Conservation (phyloP, 2,113 vertebrate species). For the Antigone vipio region DNA sequence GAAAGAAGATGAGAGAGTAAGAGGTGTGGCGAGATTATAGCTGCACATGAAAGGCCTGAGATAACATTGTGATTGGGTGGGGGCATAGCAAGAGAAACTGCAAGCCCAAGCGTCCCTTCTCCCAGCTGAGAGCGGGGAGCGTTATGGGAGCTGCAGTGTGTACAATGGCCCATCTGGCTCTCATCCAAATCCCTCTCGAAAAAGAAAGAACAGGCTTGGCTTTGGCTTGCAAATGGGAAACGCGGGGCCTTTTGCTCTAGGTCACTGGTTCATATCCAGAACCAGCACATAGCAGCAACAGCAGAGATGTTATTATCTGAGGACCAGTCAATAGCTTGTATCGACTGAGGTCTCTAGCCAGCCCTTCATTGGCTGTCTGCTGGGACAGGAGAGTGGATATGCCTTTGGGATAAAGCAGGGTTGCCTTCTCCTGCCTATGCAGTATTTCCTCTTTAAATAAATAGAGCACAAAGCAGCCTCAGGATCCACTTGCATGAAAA, state of each 20-base stretch:
- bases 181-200: background rate
- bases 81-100: background rate
- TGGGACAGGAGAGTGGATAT: background rate
- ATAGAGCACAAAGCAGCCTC: background rate
- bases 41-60: constrained; percentile 4
- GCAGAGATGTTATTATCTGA: background rate
- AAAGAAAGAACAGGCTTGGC: background rate
- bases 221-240: background rate
- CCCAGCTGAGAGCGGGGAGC: background rate
- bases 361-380: background rate
- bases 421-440: background rate
- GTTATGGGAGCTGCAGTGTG: background rate
- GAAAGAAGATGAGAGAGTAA: background rate
- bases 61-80: background rate
- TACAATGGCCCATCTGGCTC: background rate
- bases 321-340: background rate
- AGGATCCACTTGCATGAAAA: background rate
- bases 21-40: constrained; percentile 11
- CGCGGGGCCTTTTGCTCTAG: background rate
- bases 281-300: background rate
- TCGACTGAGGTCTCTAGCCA: background rate
- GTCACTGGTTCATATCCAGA: constrained; percentile 29
- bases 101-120: background rate
- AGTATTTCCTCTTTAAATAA: background rate
- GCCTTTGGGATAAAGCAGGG: background rate